Base-by-base conservation (phyloP, 1,140 invertebrate genomes). In the Adelges cooleyi region DNA sequence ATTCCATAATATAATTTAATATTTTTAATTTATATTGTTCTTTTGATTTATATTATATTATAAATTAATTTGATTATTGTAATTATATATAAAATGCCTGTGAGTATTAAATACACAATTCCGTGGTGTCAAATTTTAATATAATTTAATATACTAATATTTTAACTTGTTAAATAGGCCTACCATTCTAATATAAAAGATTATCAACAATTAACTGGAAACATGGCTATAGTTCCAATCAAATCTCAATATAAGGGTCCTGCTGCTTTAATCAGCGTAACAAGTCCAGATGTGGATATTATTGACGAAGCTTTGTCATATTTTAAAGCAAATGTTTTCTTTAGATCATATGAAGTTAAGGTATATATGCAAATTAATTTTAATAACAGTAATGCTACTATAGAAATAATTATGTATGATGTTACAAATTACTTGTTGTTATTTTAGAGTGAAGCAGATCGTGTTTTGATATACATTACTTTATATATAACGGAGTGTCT, bases 301-400 rank as follows among this genome's bases (percentile, higher is more conserved):
- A 92, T 99, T 69, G 96, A 99, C 79, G 97, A 99, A 81, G 89
- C 95, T 27, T 78, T 99, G 10, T 90, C 89, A 73, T 99, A 86
- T 75, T 99, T 99, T 75, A 98, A 96, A 80, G 94, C 97, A 2
- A 99, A 99, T 79, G 95, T 99, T 8, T 99, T 99, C 76, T 99
- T 99, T 75, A 85, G 94, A 69, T 98, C 93, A 46, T 99, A 97
- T 77, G 95, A 99, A 79, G 95, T 98, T 65, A 97, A 96, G 82
- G 89, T 90, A 79, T 70, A 66, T 67, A 48, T 27, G 42, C 3
- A n/a, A 62, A 13, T 27, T n/a, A 22, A 38, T 38, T n/a, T n/a
- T 42, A n/a, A 15, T n/a, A 6, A 15, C 6, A 27, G 6, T 52
- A 8, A 5, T 23, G n/a, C 22, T 52, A 27, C 25, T 9, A 22